Base-by-base conservation (phyloP, 2,113 vertebrate species). In the Chionomys nivalis region DNA sequence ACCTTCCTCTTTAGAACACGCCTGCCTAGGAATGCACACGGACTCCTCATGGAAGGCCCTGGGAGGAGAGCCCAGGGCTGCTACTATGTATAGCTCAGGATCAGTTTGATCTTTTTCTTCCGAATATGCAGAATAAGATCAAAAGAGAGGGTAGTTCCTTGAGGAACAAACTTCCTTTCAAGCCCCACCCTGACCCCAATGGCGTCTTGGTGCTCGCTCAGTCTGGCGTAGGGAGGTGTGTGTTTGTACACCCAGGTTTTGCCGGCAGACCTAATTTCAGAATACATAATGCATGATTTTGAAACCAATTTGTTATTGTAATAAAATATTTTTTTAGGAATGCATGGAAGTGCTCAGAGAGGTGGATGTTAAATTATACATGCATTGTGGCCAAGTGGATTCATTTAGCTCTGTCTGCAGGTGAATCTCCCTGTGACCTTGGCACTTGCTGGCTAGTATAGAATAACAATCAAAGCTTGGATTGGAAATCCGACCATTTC, bases 281-380 rank as follows among this genome's bases (percentile, higher is more conserved):
- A 98, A 99, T 99, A 98, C 98, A 99, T 99, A 98, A 99, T 99
- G 98, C 98, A 98, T 98, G 98, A 98, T 98, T 99, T 98, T 98
- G 98, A 98, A 99, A 98, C 98, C 98, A 98, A 99, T 99, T 99
- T 99, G 98, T 99, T 99, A 98, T 98, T 99, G 98, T 98, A 99
- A 99, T 99, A 99, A 99, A 99, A 99, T 99, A 98, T 99, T 98
- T 98, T 87, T 99, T 98, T 98, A 98, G 98, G 98, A 97, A 98
- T 98, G 98, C 98, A 98, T 96, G 98, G 98, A 98, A 98, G 98
- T 98, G 94, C 97, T 98, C 42, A 89, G 97, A 98, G 98, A 98
- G 98, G 98, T 98, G 98, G 97, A 98, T 98, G 98, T 98, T 99
- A 98, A 99, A 99, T 99, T 99, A 99, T 99, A 98, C 98, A 99